A percentile compares a stretch with the other conserved stretches of the same genome.
phyloP scores from a whole-genome alignment of 2,888 invertebrate genomes.

The Chouioia cunea region DNA sequence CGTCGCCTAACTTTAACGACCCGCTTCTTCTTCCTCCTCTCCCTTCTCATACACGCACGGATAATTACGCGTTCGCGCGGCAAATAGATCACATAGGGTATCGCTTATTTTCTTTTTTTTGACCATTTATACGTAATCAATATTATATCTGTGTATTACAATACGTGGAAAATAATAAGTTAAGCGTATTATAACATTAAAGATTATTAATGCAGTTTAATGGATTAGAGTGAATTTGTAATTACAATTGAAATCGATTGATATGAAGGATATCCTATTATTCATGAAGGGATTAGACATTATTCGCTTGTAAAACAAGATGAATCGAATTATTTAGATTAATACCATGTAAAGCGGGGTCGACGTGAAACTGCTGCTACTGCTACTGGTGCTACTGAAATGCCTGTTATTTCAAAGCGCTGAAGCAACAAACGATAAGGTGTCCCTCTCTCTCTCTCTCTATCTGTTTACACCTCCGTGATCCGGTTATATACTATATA shows the following conservation, averaged over 20 bases:
- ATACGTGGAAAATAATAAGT: too few species aligned
- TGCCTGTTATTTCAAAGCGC: slow-evolving; percentile 18
- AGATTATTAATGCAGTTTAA: too few species aligned
- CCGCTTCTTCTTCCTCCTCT: background rate
- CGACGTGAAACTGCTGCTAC: background rate
- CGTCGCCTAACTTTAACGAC: slow-evolving; percentile 39
- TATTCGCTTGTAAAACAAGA: too few species aligned
- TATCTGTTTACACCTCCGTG: background rate
- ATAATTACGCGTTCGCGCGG: background rate
- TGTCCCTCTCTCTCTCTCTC: background rate
- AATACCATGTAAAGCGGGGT: too few species aligned
- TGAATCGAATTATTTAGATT: too few species aligned
- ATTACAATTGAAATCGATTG: too few species aligned
- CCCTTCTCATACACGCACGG: background rate
- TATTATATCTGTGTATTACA: too few species aligned
- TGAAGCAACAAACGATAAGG: slow-evolving; percentile 34
- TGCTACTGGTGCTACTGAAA: background rate
- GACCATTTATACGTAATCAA: too few species aligned
- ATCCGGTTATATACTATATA: slow-evolving; percentile 8
- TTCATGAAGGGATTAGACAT: too few species aligned
- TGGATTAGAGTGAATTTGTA: too few species aligned
- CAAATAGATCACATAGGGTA: background rate
- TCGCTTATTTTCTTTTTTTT: background rate
- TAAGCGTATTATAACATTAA: too few species aligned
- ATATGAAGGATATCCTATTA: too few species aligned